Conservation (phyloP, 2,888 invertebrate genomes). For the Drosophila dives region DNA sequence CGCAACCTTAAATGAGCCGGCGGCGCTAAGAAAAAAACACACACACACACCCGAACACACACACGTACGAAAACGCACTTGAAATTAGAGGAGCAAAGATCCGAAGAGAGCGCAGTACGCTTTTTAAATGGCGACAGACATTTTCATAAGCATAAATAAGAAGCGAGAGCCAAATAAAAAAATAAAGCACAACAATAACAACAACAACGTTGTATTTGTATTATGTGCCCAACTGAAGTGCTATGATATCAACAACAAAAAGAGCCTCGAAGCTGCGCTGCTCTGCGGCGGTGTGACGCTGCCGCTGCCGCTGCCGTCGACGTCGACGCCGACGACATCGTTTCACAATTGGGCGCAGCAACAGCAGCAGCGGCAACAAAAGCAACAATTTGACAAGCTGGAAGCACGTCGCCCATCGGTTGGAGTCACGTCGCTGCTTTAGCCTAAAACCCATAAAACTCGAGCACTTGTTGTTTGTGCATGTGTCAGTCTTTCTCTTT, state of each 20-base stretch:
- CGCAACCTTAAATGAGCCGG: conserved; percentile 12
- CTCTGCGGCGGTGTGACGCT: conserved; percentile 4
- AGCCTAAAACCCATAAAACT: conserved; percentile 29
- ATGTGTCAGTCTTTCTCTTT: conserved; percentile 5
- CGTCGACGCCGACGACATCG: conserved; percentile 20
- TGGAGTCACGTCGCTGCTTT: conserved; percentile 21
- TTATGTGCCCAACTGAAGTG: conserved; percentile 23
- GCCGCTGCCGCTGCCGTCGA: conserved; percentile 4
- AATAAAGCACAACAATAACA: conserved; percentile 16
- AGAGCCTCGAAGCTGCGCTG: conserved; percentile 44
- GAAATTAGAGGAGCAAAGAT: conserved; percentile 32
- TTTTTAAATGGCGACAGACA: conserved; percentile 44
- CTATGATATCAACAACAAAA: conserved; percentile 48
- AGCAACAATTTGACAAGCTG: conserved; percentile 8
- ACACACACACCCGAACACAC: conserved; percentile 8
- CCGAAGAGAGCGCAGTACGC: conserved; percentile 14
- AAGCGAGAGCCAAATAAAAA: conserved; percentile 19
- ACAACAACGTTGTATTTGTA: conserved; percentile 6
- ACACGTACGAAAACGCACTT: conserved; percentile 1
- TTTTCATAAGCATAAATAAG: conserved; percentile 13
- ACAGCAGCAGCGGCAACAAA: conserved; percentile 1
- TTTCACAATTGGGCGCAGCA: conserved; percentile 42
- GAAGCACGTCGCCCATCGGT: conserved; percentile 44
- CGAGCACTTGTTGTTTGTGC: conserved; percentile 29
- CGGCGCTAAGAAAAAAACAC: conserved; percentile 18